phyloP scores from a whole-genome alignment of 2,113 vertebrate genomes.

The Anarhynchus alexandrinus region DNA sequence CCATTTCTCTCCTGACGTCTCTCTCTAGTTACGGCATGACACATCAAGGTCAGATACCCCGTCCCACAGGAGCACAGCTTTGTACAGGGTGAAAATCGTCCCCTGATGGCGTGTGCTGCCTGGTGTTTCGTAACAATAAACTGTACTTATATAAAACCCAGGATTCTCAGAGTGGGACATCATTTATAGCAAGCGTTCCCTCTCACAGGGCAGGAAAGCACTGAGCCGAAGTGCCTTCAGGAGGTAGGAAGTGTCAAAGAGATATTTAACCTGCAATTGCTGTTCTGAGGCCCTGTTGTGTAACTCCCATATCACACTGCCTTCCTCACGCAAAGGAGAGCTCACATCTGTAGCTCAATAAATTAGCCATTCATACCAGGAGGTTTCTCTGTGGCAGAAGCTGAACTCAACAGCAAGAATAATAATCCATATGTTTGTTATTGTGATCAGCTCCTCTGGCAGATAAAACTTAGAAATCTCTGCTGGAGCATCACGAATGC shows the following conservation, averaged over 20 bases:
- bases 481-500: background rate
- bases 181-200: background rate
- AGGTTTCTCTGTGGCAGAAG: constrained; percentile 20
- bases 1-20: constrained; percentile 33
- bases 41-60: constrained; percentile 52
- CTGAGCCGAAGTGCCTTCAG: background rate
- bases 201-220: background rate
- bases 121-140: background rate
- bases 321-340: background rate
- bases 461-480: background rate
- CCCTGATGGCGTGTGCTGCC: background rate
- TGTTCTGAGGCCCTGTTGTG: background rate
- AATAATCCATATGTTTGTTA: constrained; percentile 45
- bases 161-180: background rate
- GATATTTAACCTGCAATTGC: background rate
- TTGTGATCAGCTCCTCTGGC: constrained; percentile 14
- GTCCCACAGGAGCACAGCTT: background rate
- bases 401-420: constrained; percentile 16
- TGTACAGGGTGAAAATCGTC: background rate
- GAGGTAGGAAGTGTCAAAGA: background rate
- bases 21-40: background rate
- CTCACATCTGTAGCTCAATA: constrained; percentile 24
- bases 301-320: background rate
- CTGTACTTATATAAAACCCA: background rate
- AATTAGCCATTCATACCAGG: constrained; percentile 14